These are phyloP conservation scores for Cryptoleucopteryx plumbea DNA, from an alignment of 2,113 vertebrate species.

Conservation along the genomic window DNA sequence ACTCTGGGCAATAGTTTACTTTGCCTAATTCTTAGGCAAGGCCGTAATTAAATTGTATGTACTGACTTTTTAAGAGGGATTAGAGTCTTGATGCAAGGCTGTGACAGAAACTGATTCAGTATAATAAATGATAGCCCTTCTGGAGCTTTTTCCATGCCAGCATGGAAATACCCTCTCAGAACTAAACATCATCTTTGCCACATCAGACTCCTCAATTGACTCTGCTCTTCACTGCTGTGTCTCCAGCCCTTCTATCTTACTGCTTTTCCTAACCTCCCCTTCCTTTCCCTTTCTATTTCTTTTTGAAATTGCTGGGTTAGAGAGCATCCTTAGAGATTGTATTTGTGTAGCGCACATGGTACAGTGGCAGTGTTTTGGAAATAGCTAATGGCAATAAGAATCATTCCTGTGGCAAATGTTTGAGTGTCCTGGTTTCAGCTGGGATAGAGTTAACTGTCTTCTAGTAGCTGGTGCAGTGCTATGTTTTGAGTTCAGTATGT, in stretches of 20 bases:
- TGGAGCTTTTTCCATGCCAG: not conserved
- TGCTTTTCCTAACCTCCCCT: not conserved
- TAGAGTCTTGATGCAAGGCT: not conserved
- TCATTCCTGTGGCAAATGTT: not conserved
- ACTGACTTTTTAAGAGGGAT: not conserved
- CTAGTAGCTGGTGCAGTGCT: too few species aligned
- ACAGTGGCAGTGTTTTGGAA: not conserved
- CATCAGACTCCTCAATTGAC: not conserved
- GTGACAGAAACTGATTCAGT: not conserved
- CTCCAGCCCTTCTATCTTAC: not conserved
- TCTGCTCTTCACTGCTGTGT: not conserved
- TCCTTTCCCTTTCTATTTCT: not conserved
- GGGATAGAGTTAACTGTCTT: too few species aligned
- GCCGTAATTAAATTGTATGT: not conserved
- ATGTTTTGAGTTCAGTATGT: too few species aligned
- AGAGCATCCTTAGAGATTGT: not conserved
- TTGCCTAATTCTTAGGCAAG: not conserved
- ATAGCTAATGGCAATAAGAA: not conserved
- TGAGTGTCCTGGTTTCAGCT: too few species aligned
- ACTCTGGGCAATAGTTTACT: not conserved
- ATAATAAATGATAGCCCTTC: not conserved
- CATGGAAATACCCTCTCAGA: not conserved
- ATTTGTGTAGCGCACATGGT: not conserved
- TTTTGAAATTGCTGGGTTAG: not conserved
- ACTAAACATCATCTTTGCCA: not conserved